Evolutionary conservation across 2,113 vertebrate species (phyloP).

Genomic region (Crotophaga sulcirostris): DNA sequence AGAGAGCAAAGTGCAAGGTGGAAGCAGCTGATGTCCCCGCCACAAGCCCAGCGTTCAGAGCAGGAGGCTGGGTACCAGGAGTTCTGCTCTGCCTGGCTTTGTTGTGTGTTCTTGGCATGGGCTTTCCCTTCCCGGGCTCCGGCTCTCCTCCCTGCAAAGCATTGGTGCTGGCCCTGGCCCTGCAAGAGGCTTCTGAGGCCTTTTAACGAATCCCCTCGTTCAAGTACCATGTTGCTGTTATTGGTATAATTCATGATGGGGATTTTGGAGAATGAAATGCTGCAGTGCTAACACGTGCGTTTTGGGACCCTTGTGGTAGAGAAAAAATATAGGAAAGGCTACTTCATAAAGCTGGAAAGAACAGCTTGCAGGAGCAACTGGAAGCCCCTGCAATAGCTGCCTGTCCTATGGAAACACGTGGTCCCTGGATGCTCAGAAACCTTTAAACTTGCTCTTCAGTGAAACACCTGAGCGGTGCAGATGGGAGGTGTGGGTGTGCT

Average conservation of each 20-base stretch:
- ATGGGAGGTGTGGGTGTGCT: background rate
- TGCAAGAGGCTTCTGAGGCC: background rate
- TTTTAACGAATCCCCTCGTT: background rate
- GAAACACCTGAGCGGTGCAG: background rate
- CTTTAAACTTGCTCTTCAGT: background rate
- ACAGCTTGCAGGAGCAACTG: background rate
- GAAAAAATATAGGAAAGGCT: background rate
- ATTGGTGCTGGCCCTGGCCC: background rate
- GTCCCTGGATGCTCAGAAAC: background rate
- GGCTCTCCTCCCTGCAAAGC: background rate
- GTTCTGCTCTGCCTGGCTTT: background rate
- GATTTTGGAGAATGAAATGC: background rate
- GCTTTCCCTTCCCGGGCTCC: background rate
- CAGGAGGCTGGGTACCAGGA: background rate
- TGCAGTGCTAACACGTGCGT: background rate
- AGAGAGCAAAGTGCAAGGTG: background rate
- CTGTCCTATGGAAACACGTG: background rate
- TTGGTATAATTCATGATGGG: background rate
- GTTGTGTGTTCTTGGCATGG: background rate
- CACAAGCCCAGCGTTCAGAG: background rate
- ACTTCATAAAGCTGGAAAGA: background rate
- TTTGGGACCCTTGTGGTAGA: background rate
- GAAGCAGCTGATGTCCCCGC: background rate
- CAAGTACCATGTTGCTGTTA: conserved; percentile 12
- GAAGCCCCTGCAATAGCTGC: background rate